Evolutionary conservation across 1,140 invertebrate species (phyloP).

Genomic region (Medauroidea extradentata): DNA sequence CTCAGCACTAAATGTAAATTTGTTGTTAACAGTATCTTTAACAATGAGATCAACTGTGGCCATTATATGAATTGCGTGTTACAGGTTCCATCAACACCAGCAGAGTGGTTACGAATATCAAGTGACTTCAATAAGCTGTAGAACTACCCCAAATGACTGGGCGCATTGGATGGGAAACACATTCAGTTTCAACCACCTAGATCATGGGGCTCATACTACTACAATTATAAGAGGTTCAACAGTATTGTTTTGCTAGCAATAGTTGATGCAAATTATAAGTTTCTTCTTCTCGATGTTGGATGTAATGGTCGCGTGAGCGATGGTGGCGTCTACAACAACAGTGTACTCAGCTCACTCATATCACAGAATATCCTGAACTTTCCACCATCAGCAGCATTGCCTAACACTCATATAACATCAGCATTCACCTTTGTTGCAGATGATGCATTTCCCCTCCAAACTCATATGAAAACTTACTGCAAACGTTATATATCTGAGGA

Average conservation of each 20-base stretch:
- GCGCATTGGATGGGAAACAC: neutral
- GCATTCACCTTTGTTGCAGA: constrained; percentile 36
- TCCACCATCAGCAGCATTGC: too few relatives aligned
- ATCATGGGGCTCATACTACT: neutral
- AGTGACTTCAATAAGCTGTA: too few relatives aligned
- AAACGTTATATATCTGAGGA: constrained; percentile 5
- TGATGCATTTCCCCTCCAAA: constrained; percentile 38
- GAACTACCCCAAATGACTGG: too few relatives aligned
- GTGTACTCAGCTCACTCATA: too few relatives aligned
- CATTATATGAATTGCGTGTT: too few relatives aligned
- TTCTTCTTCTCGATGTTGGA: constrained; percentile 31
- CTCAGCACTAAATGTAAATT: too few relatives aligned
- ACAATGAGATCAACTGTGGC: too few relatives aligned
- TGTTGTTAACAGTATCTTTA: too few relatives aligned
- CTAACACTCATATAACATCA: neutral
- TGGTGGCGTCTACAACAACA: too few relatives aligned
- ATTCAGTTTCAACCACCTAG: neutral
- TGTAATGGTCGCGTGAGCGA: constrained; percentile 14
- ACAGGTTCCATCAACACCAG: too few relatives aligned
- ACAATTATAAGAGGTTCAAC: constrained; percentile 15
- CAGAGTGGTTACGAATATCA: too few relatives aligned
- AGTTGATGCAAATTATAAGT: constrained; percentile 31
- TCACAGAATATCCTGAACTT: too few relatives aligned
- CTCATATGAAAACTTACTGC: constrained; percentile 29
- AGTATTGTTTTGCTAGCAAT: constrained; percentile 32